Conservation (phyloP, 2,888 invertebrate genomes). For the Halictus ligatus region DNA sequence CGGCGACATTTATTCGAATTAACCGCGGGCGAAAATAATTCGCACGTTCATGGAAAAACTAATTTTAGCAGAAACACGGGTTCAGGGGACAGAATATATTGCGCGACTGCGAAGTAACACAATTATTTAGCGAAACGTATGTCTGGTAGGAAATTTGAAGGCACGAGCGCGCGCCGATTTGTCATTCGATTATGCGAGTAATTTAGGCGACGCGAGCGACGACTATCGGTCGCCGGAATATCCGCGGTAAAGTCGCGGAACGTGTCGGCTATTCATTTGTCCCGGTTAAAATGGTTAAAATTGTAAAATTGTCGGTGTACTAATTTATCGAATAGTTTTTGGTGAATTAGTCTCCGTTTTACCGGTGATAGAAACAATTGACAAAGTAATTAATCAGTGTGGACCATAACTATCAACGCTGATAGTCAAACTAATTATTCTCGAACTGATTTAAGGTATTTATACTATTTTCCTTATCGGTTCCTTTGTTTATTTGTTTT, state of each 20-base stretch:
- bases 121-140: constrained; percentile 37
- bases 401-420: no score
- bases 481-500: no score
- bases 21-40: constrained; percentile 33
- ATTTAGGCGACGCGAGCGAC: constrained; percentile 13
- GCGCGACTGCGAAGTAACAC: constrained; percentile 17
- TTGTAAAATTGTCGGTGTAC: background rate
- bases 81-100: background rate
- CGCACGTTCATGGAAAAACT: constrained; percentile 27
- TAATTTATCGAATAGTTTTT: constrained; percentile 11
- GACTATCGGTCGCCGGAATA: constrained; percentile 26
- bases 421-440: background rate
- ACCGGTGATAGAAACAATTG: background rate
- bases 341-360: background rate
- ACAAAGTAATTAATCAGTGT: background rate
- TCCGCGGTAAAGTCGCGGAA: constrained; percentile 20
- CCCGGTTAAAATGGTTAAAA: background rate
- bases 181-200: constrained; percentile 49
- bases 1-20: constrained; percentile 2
- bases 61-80: constrained; percentile 16
- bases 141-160: constrained; percentile 13
- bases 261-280: background rate
- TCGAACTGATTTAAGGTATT: no score
- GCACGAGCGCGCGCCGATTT: constrained; percentile 29
- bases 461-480: no score